Conservation (phyloP, 2,888 invertebrate genomes). For the Thelaira solivaga region DNA sequence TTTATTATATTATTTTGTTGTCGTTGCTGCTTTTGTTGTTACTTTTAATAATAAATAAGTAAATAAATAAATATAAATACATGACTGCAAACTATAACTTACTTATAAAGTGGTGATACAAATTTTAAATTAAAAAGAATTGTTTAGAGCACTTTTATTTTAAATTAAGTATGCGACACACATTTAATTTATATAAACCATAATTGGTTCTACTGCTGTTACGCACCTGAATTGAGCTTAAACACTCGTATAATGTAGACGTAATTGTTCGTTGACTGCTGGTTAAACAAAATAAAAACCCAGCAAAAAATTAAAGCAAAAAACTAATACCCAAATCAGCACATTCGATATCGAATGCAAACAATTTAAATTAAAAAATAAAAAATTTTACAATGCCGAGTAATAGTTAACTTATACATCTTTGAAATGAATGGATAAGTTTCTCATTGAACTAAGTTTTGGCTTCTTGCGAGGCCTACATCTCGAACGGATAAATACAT, state of each 20-base stretch:
- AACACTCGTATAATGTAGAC: constrained; percentile 13
- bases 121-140: constrained; percentile 40
- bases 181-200: constrained; percentile 76
- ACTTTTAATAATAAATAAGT: neutral
- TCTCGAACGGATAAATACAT: too few relatives aligned
- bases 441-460: too few relatives aligned
- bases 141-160: constrained; percentile 2
- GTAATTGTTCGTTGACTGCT: neutral
- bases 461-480: too few relatives aligned
- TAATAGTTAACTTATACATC: too few relatives aligned
- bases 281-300: neutral
- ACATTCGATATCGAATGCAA: too few relatives aligned
- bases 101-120: constrained; percentile 42
- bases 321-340: too few relatives aligned
- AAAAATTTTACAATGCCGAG: too few relatives aligned
- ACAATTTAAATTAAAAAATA: too few relatives aligned
- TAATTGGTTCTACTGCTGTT: constrained; percentile 76
- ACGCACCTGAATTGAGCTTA: constrained; percentile 68
- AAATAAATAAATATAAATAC: neutral
- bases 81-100: constrained; percentile 18
- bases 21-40: too few relatives aligned
- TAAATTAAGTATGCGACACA: constrained; percentile 67
- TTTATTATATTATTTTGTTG: constrained; percentile 64
- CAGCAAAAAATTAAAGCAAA: constrained; percentile 15
- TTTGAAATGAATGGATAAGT: too few relatives aligned